Base-by-base conservation (phyloP, 2,888 invertebrate species). In the Mimachlamys varia region DNA sequence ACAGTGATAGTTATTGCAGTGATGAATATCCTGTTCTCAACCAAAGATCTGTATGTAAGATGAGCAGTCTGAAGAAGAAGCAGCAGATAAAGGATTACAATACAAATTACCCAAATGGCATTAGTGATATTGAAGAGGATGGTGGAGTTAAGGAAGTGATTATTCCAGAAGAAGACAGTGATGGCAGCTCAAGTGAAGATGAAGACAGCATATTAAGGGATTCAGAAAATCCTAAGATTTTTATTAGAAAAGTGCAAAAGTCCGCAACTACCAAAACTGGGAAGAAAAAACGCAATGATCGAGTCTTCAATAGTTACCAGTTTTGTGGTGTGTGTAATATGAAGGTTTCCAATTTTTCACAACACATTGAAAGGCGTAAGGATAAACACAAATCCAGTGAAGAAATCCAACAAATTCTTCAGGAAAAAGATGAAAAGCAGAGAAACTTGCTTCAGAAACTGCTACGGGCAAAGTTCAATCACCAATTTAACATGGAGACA, bases 261-360 rank as follows among this genome's bases (percentile, higher is more conserved):
- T 76, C 76, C 0, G 33, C 0, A 12, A 76, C 76, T 33, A 76
- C 76, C 33, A 76, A 76, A 76, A 76, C 76, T 33, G 76, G 76
- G 12, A 90, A 90, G 19, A 53, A 22, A 49, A 89, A 91, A 62
- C 90, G 89, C 58, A n/a, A 89, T 87, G 87, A 33, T 87, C 55
- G 90, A 49, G 90, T 91, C 19, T 89, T 89, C 87, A 91, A 91
- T 33, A 90, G 90, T 88, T 92, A 76, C 50, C 92, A 92, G 88
- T 92, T 88, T 53, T 92, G 92, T 89, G 89, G 53, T 22, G 19
- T 37, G 12, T 90, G 92, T 88, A 76, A 90, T 37, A 55, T 49
- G 50, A 90, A 87, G 44, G 87, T 88, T 15, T 90, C 91, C 27
- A 91, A 91, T 87, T 89, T 91, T 58, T 44, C 90, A 19, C 92